Base-by-base conservation (phyloP, 2,797 vertebrate genomes). In the Takifugu rubripes region DNA sequence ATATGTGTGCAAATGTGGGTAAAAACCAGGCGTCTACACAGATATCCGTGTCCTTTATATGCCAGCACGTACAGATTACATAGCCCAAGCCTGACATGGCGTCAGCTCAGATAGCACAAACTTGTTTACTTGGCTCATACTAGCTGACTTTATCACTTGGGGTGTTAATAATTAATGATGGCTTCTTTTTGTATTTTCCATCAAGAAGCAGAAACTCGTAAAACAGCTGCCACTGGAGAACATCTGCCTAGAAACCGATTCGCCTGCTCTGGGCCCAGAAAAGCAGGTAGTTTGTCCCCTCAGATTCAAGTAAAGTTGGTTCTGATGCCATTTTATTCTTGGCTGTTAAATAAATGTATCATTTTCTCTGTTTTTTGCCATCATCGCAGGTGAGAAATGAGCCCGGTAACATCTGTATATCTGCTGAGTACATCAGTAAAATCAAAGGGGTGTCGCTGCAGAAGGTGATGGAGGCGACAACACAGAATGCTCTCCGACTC, bases 171-270 rank as follows among this genome's bases (percentile, higher is more conserved):
- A 64, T 54, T 80, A n/a, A 66, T 59, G 21, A 49, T 47, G 5
- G 11, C 27, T 52, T 54, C 5, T 60, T 49, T 75, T 8, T 66
- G 36, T 50, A 33, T 89, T 82, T 90, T 91, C 54, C 64, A 85
- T 78, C 81, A 94, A 98, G 96, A 98, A 98, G 93, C 94, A 98
- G 89, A 98, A 96, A 77, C 94, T 99, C 43, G 94, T 98, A 81
- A 96, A 96, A 68, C 92, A 94, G 85, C 72, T 99, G 63, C 97
- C 96, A 2, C 82, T 99, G 57, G 96, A 96, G 79, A 93, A 84
- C 75, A 91, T 99, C 65, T 98, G 96, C 70, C 89, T 99, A 54
- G 96, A 99, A 89, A 98, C 96, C 0, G 97, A 99, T 66, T 94
- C 95, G 7, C 97, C 97, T 64, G 95, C 93, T 3, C 88, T 99